Conservation (phyloP, 2,888 invertebrate species). For the Mesorhabditis spiculigera region DNA sequence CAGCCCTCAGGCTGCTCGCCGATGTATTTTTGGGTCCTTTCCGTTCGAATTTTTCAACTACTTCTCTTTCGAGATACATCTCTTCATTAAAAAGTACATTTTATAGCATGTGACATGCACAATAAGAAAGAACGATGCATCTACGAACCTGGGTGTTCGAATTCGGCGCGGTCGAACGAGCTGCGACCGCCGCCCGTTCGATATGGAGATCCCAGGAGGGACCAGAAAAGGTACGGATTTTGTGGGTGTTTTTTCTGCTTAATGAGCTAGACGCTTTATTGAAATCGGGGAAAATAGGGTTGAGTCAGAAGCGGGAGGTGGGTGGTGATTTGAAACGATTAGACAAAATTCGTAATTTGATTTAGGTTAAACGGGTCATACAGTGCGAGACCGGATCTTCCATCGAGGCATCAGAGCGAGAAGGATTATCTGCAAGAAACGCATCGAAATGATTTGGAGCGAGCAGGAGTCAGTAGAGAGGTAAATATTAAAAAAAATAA, state of each 20-base stretch:
- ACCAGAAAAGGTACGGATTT: too few relatives aligned
- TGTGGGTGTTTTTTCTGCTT: too few relatives aligned
- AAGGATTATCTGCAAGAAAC: background rate
- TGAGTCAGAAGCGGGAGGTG: too few relatives aligned
- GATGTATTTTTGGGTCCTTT: too few relatives aligned
- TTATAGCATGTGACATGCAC: conserved; percentile 4
- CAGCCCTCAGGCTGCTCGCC: too few relatives aligned
- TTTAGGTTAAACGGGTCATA: conserved; percentile 1
- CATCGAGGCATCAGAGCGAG: background rate
- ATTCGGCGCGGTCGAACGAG: background rate
- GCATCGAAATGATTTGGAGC: background rate
- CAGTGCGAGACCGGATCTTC: conserved; percentile 1
- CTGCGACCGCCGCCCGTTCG: too few relatives aligned
- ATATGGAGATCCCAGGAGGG: too few relatives aligned
- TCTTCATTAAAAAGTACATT: background rate
- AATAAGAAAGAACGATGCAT: background rate
- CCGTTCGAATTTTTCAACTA: too few relatives aligned
- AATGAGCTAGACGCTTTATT: too few relatives aligned
- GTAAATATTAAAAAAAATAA: background rate
- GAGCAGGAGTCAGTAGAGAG: background rate
- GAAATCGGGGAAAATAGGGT: too few relatives aligned
- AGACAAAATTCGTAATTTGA: background rate
- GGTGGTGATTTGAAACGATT: too few relatives aligned
- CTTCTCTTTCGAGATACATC: too few relatives aligned
- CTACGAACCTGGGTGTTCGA: background rate